Evolutionary conservation across 2,888 invertebrate genomes (phyloP).

Genomic region (Lissonota sp.): DNA sequence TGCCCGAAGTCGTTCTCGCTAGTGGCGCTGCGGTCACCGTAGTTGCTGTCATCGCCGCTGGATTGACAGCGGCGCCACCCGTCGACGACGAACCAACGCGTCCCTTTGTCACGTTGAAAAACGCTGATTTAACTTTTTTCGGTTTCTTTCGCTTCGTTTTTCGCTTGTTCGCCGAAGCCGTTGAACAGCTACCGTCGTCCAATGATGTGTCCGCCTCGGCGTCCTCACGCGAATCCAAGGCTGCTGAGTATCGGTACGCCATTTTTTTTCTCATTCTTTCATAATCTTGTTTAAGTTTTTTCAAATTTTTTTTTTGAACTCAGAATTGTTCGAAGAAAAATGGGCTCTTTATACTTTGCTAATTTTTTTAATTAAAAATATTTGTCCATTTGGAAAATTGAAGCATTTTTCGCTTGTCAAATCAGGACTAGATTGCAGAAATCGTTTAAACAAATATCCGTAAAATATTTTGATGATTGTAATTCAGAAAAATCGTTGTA

Average conservation of each 20-base stretch:
- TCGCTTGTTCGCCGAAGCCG: conserved; percentile 69
- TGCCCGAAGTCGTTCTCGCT: conserved; percentile 43
- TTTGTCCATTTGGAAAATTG: too few species aligned
- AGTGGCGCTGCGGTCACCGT: conserved; percentile 6
- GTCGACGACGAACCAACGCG: conserved; percentile 4
- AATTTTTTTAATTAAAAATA: too few species aligned
- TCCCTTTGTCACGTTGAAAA: conserved; percentile 53
- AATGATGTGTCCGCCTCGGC: conserved; percentile 76
- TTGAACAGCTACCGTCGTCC: conserved; percentile 69
- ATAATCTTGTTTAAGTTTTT: conserved; percentile 14
- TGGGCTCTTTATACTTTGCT: too few species aligned
- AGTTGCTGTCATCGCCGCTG: conserved; percentile 49
- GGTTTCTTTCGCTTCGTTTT: conserved; percentile 74
- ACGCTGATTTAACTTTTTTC: conserved; percentile 71
- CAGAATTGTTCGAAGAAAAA: too few species aligned
- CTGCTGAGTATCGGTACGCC: conserved; percentile 49
- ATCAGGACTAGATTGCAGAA: too few species aligned
- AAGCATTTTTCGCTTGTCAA: too few species aligned
- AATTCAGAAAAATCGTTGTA: too few species aligned
- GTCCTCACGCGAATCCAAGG: conserved; percentile 64
- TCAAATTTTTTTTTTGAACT: conserved; percentile 2
- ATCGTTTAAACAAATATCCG: too few species aligned
- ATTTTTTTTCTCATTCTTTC: conserved; percentile 30
- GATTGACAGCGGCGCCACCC: conserved; percentile 6
- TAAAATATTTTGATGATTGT: too few species aligned